Percentiles rank a stretch among this genome's conserved stretches.
These are phyloP conservation scores for Apaloderma vittatum DNA, from an alignment of 2,113 vertebrate species.

Conservation along the genomic window DNA sequence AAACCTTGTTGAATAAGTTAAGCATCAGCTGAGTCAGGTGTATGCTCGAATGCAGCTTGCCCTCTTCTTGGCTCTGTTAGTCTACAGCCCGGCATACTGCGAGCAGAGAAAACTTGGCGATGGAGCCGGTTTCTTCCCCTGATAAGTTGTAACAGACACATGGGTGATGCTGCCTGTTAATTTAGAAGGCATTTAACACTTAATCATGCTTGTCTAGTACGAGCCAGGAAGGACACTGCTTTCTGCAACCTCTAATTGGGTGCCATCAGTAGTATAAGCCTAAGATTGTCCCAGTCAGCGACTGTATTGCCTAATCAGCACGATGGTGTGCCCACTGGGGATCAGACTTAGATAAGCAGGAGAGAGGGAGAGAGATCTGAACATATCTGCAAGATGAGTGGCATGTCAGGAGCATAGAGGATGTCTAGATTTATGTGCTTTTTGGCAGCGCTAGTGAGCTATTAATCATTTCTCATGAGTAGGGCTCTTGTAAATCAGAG, in stretches of 20 bases:
- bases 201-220: conserved; percentile 68
- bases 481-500: conserved; percentile 72
- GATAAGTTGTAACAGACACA: conserved; percentile 29
- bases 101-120: conserved; percentile 10
- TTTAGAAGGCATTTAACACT: conserved; percentile 67
- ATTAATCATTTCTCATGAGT: conserved; percentile 77
- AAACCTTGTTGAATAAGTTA: conserved; percentile 9
- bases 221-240: conserved; percentile 59
- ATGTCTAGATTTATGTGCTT: conserved; percentile 80
- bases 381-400: conserved; percentile 64
- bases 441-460: conserved; percentile 71
- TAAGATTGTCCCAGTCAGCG: conserved; percentile 75
- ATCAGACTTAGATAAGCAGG: conserved; percentile 24
- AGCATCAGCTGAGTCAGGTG: conserved; percentile 35
- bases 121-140: conserved; percentile 32
- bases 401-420: conserved; percentile 68
- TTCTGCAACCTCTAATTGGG: conserved; percentile 78
- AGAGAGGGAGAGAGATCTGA: conserved; percentile 38
- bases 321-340: conserved; percentile 54
- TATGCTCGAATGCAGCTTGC: background rate
- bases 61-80: background rate
- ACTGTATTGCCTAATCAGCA: conserved; percentile 74
- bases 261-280: conserved; percentile 68
- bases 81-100: background rate
- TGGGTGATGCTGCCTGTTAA: conserved; percentile 25